Base-by-base conservation (phyloP, 2,888 invertebrate genomes). In the Dynastes grantii region DNA sequence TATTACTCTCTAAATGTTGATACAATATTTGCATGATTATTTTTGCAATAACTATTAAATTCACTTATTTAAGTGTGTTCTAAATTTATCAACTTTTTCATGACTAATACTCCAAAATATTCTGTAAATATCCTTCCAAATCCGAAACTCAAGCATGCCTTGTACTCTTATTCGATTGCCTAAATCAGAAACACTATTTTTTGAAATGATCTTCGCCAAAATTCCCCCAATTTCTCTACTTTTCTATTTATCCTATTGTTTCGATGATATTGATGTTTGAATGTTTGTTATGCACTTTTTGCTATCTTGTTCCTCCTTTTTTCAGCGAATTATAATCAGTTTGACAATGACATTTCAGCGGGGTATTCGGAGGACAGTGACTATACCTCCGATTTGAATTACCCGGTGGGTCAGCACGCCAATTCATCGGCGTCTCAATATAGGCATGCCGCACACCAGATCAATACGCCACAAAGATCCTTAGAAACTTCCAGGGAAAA, bases 281-380 rank as follows among this genome's bases (percentile, higher is more conserved):
- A 58, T 22, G 65, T 29, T 49, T 29, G 49, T 55, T 79, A 37
- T 49, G 76, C 65, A 51, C 58, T 73, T 49, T 53, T 58, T 78
- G 61, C 67, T 58, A 55, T 76, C 75, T 49, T 16, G 67, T 68
- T 68, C 16, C 61, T 61, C 61, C 61, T 79, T 76, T 53, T 75
- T 64, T 76, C 87, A 88, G 88, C 86, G 76, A 84, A 84, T 85
- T 87, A 86, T 88, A 88, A 88, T 87, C 86, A 87, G 83, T 87
- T 88, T 87, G 87, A 87, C 85, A 86, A 85, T 88, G 87, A 88
- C 84, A 86, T 91, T 92, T 85, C 92, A 96, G 97, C 97, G 88
- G 97, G 97, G 79, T 96, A 97, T 89, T 97, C 97, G 73, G 98
- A 98, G 90, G 98, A 98, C 90, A 97, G 97, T 85, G 98, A 98